Conservation (phyloP, 2,888 invertebrate genomes). For the Clivina fossor region DNA sequence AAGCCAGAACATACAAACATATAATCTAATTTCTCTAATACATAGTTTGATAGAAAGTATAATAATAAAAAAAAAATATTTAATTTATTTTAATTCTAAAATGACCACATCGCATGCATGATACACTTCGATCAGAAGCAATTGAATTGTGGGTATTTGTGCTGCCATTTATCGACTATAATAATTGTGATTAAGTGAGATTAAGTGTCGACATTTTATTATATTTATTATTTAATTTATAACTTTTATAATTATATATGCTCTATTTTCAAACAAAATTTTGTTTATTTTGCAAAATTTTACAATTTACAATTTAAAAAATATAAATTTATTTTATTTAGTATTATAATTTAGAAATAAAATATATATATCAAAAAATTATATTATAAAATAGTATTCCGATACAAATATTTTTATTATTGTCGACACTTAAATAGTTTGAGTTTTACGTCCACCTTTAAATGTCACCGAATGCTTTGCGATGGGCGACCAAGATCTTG, state of each 20-base stretch:
- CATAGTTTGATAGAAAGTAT: no score
- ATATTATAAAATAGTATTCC: no score
- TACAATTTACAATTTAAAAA: no score
- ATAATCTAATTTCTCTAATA: constrained; percentile 22
- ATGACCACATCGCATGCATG: constrained; percentile 21
- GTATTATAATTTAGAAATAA: no score
- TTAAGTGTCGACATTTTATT: constrained; percentile 8
- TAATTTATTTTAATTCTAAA: not conserved
- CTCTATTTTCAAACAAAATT: no score
- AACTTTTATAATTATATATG: no score
- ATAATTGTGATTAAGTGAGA: constrained; percentile 7
- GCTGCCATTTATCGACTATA: constrained; percentile 9
- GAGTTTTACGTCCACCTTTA: constrained; percentile 72
- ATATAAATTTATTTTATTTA: no score
- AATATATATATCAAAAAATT: no score
- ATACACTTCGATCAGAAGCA: constrained; percentile 30
- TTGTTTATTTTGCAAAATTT: no score
- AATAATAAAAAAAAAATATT: constrained; percentile 36
- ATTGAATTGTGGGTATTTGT: constrained; percentile 22
- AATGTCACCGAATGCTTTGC: constrained; percentile 70
- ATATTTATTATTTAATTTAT: constrained; percentile 6
- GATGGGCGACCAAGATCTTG: constrained; percentile 54
- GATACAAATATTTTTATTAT: no score
- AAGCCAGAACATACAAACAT: constrained; percentile 40
- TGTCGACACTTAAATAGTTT: not conserved